Evolutionary conservation across 2,888 invertebrate species (phyloP).

Genomic region (Thymelicus lineola): DNA sequence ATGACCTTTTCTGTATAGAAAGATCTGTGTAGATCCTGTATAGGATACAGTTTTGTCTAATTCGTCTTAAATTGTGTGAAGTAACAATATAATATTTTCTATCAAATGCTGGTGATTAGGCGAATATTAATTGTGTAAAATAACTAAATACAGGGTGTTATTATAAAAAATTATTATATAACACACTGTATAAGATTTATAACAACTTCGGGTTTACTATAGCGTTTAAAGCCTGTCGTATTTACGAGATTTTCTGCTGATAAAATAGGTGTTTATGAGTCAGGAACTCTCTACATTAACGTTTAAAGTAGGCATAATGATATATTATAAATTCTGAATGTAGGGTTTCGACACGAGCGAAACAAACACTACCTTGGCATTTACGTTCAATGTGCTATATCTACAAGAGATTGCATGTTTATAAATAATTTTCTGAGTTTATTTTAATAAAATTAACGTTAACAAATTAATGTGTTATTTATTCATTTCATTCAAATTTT

Average conservation of each 20-base stretch:
- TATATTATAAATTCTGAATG: constrained; percentile 29
- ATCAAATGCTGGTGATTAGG: no score
- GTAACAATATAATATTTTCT: no score
- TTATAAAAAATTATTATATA: no score
- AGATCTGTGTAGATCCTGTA: no score
- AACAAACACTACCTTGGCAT: constrained; percentile 37
- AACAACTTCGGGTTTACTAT: not conserved
- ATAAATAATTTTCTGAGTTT: constrained; percentile 12
- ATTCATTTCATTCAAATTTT: not conserved
- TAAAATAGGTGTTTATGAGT: not conserved
- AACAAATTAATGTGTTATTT: not conserved
- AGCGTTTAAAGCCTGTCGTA: constrained; percentile 16
- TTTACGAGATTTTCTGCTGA: constrained; percentile 19
- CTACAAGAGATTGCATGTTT: constrained; percentile 9
- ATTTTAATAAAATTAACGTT: constrained; percentile 14
- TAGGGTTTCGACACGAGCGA: constrained; percentile 35
- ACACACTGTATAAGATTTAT: no score
- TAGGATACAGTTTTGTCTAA: no score
- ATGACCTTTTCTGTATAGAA: no score
- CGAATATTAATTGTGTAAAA: not conserved
- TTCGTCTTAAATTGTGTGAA: no score
- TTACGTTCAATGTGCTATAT: constrained; percentile 25
- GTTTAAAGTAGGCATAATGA: constrained; percentile 10
- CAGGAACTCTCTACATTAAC: constrained; percentile 1
- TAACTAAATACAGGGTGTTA: not conserved